Base-by-base conservation (phyloP, 1,140 invertebrate species). In the Magallana angulata region DNA sequence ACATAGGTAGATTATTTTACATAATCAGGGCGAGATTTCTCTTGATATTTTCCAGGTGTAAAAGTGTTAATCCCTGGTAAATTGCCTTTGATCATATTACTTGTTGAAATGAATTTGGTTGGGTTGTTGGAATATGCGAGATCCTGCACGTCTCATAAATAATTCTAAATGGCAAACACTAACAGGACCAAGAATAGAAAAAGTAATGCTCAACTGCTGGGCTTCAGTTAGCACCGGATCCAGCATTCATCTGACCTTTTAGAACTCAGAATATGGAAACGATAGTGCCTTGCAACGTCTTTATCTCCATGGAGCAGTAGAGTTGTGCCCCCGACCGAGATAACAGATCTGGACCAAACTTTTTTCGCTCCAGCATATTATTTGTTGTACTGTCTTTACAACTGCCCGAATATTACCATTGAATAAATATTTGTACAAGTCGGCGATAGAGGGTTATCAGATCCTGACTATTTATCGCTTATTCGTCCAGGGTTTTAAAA, bases 21-120 rank as follows among this genome's bases (percentile, higher is more conserved):
- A 76, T 76, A 76, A 30, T 76, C 8, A 76, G 68, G 68, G 68
- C 14, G 18, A 76, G 9, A 76, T 76, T 36, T 76, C 30, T 30
- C 18, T 5, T 76, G 68, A 76, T 76, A 12, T 36, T 4, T 76
- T 12, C 24, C 24, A 76, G 68, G 68, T 76, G 64, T 71, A 71
- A 71, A 76, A 30, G 68, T 76, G 64, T 71, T 24, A 71, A 71
- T 71, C 60, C 60, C 60, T 12, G 12, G 18, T 9, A 18, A 24
- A 24, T 30, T 30, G 11, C 68, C 68, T 76, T 76, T 76, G 68
- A 76, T 76, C 24, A 76, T 76, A 76, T 76, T 76, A 36, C 68
- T 30, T 18, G 24, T 76, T 76, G 24, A 76, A 76, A 76, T 76
- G 24, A 30, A 18, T 30, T 76, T 76, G 7, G 24, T 12, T 30